Conservation (phyloP, 1,140 invertebrate genomes). For the Drosophila triauraria region DNA sequence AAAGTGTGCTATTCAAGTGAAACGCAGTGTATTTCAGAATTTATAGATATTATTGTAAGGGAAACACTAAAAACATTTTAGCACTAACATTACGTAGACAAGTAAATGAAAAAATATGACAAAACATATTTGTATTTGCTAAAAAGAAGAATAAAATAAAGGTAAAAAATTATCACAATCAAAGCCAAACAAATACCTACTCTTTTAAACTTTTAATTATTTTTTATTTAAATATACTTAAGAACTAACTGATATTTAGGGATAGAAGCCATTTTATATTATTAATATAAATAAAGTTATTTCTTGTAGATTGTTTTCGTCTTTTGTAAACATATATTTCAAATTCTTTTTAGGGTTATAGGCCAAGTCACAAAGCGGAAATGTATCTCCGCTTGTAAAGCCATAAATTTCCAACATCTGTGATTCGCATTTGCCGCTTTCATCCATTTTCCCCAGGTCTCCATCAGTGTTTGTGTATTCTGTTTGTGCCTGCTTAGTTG, state of each 20-base stretch:
- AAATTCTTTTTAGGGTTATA: neutral
- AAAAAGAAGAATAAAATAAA: no score
- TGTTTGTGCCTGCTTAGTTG: conserved; percentile 35
- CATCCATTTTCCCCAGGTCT: neutral
- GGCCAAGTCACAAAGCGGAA: conserved; percentile 19
- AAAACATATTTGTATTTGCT: no score
- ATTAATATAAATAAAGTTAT: neutral
- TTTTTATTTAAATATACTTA: no score
- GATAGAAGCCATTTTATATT: neutral
- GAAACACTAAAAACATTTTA: no score
- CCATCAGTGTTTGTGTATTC: conserved; percentile 18
- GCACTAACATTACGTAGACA: no score
- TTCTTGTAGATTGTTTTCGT: neutral
- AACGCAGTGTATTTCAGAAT: neutral
- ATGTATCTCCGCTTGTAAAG: conserved; percentile 40
- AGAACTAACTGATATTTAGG: no score
- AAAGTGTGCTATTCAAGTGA: no score
- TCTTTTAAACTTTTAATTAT: no score
- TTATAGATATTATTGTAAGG: no score
- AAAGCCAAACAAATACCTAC: no score
- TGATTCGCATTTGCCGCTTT: conserved; percentile 19
- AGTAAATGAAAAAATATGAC: no score
- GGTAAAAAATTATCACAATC: no score
- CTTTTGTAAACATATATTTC: neutral
- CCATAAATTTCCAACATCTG: conserved; percentile 62